Conservation (phyloP, 2,888 invertebrate genomes). For the Oithona nana region DNA sequence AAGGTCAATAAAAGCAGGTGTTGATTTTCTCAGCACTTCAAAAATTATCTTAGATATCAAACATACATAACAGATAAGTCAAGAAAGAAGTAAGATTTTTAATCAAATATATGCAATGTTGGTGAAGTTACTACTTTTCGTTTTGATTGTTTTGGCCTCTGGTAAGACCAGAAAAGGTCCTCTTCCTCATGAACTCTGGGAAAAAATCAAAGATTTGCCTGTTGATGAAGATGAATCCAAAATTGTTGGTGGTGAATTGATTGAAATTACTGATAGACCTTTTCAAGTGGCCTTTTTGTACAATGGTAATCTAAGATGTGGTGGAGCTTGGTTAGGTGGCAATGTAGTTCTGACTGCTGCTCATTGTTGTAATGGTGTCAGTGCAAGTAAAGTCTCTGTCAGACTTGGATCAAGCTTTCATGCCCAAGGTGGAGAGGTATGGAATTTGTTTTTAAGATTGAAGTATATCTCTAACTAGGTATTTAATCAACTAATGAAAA, state of each 20-base stretch:
- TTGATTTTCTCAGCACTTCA: too few relatives aligned
- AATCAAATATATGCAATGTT: too few relatives aligned
- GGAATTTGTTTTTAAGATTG: neutral
- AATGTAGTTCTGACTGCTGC: constrained; percentile 3
- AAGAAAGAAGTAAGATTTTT: too few relatives aligned
- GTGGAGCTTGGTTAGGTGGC: neutral
- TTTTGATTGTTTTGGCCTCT: too few relatives aligned
- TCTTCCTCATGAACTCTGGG: neutral
- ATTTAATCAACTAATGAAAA: too few relatives aligned
- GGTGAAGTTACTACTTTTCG: too few relatives aligned
- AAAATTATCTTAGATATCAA: too few relatives aligned
- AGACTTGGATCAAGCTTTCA: neutral
- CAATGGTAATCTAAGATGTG: neutral
- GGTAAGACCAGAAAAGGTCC: neutral
- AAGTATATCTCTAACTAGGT: too few relatives aligned
- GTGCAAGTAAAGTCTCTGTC: neutral
- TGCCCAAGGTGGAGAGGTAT: neutral
- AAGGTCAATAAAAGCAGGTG: too few relatives aligned
- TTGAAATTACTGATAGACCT: neutral
- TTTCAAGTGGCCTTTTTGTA: neutral
- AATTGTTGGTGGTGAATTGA: neutral
- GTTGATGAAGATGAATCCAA: too few relatives aligned
- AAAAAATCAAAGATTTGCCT: too few relatives aligned
- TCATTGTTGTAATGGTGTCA: constrained; percentile 5
- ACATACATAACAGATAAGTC: too few relatives aligned